A percentile compares a stretch with the other conserved stretches of the same genome.
These are phyloP conservation scores for Dicerorhinus sumatrensis DNA, from an alignment of 2,113 vertebrate species.

Conservation along the genomic window DNA sequence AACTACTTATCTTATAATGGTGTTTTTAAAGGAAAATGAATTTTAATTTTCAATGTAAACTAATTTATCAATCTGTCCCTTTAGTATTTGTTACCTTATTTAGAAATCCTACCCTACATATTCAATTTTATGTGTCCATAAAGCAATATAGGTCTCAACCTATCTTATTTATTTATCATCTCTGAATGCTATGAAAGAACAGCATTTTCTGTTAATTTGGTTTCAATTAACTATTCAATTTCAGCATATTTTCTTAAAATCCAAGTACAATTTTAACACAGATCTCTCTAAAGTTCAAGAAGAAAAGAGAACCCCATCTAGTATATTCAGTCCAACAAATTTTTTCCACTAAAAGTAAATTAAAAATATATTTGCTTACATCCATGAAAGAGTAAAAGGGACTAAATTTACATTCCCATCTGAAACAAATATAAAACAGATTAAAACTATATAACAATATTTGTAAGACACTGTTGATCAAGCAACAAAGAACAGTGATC, in stretches of 20 bases:
- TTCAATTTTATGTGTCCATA: slow-evolving; percentile 1
- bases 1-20: slow-evolving; percentile 10
- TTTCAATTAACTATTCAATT: slow-evolving; percentile 42
- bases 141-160: neutral
- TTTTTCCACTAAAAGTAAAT: slow-evolving; percentile 26
- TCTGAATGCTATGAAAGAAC: slow-evolving; percentile 4
- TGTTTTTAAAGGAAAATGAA: slow-evolving; percentile 23
- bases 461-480: neutral
- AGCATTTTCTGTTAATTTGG: neutral
- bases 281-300: neutral
- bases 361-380: neutral
- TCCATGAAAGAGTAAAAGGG: neutral
- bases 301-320: slow-evolving; percentile 13
- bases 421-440: neutral
- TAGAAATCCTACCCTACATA: slow-evolving; percentile 17
- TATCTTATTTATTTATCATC: slow-evolving; percentile 12
- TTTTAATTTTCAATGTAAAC: slow-evolving; percentile 43
- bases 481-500: neutral
- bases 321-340: neutral
- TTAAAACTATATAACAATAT: neutral
- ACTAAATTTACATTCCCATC: neutral
- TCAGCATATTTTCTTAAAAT: slow-evolving; percentile 16
- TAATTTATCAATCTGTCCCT: neutral
- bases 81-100: neutral
- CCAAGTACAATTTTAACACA: neutral